These are phyloP conservation scores for Ctenomys sociabilis DNA, from an alignment of 2,113 vertebrate genomes.

Conservation along the genomic window DNA sequence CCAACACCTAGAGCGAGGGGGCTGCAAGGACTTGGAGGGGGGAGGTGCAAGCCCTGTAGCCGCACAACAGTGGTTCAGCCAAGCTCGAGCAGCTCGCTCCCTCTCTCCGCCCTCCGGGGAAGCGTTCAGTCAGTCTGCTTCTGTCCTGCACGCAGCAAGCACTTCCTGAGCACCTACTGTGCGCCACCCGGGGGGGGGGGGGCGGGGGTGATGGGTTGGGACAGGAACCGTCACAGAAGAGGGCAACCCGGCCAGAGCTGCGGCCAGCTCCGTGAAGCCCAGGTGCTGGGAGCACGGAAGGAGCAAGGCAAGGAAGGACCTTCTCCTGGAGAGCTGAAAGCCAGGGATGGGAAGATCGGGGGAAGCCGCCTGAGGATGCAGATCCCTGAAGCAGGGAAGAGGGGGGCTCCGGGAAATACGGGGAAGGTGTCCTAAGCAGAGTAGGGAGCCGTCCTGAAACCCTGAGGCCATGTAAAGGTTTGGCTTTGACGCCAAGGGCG, in stretches of 20 bases:
- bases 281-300: background rate
- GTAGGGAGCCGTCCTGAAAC: background rate
- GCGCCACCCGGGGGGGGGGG: too few species aligned
- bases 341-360: too few species aligned
- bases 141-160: background rate
- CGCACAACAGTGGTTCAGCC: background rate
- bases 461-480: background rate
- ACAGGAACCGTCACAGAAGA: background rate
- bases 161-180: background rate
- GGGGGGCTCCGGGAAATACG: too few species aligned
- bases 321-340: too few species aligned
- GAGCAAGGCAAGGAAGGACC: background rate
- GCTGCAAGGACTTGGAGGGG: background rate
- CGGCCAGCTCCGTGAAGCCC: background rate
- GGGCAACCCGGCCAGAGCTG: background rate
- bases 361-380: background rate
- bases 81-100: background rate
- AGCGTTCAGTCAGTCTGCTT: background rate
- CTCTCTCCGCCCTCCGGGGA: fast-evolving
- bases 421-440: background rate
- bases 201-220: fast-evolving
- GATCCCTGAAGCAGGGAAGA: background rate
- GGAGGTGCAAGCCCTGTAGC: background rate
- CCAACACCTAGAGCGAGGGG: background rate
- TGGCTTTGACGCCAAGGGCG: fast-evolving